phyloP scores from a whole-genome alignment of 2,888 invertebrate species.

The Anorthoa munda region DNA sequence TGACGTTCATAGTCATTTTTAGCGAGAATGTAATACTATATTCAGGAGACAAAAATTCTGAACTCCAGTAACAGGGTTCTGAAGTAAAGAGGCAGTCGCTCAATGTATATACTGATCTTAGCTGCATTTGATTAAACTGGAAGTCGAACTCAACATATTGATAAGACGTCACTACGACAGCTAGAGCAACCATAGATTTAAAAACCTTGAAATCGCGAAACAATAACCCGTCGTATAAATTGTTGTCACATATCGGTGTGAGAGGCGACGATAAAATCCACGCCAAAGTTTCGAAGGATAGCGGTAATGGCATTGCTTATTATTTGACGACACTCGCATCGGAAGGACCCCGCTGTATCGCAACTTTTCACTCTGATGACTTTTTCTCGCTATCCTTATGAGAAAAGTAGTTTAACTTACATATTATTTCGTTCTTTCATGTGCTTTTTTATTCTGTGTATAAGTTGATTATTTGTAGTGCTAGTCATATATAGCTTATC shows the following conservation, averaged over 20 bases:
- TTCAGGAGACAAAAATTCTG: too few relatives aligned
- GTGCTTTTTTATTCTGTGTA: background rate
- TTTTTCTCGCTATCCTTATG: background rate
- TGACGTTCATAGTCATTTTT: too few relatives aligned
- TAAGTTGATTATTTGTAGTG: background rate
- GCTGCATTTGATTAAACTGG: too few relatives aligned
- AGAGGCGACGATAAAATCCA: constrained; percentile 56
- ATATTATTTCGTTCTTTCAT: background rate
- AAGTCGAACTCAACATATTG: too few relatives aligned
- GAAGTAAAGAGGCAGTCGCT: too few relatives aligned
- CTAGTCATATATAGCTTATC: too few relatives aligned
- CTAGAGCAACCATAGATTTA: too few relatives aligned
- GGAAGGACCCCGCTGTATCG: constrained; percentile 47
- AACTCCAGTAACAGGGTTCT: too few relatives aligned
- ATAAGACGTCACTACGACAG: too few relatives aligned
- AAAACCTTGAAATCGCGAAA: background rate
- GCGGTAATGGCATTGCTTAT: constrained; percentile 73
- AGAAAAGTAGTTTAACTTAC: background rate
- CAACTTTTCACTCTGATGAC: constrained; percentile 39
- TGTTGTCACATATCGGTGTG: constrained; percentile 60
- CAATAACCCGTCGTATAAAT: background rate
- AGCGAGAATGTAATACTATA: too few relatives aligned
- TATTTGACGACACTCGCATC: constrained; percentile 70
- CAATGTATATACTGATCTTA: too few relatives aligned
- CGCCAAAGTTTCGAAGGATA: constrained; percentile 64